Evolutionary conservation across 2,797 vertebrate species (phyloP), one percentile per base, ranked within the genome.

Genomic region (Hyperoplus immaculatus): DNA sequence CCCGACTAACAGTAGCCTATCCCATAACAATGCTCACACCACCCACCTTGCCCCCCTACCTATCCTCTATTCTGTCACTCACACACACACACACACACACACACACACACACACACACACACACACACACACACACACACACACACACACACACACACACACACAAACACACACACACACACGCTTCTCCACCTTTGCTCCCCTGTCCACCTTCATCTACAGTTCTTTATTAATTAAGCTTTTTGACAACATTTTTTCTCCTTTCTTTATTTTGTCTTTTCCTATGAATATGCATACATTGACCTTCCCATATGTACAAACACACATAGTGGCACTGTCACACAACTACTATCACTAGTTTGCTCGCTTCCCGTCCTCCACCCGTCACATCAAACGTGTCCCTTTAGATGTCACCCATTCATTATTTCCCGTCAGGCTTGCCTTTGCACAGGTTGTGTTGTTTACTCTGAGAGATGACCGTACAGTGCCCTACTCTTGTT

Each of bases 1-100:
- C 75, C 70, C 80, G 1, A 58, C 81, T 85, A 91, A 91, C 88
- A 92, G 91, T 83, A 89, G 89, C 69, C 81, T 83, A 71, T 81
- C 86, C 84, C 81, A 65, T 85, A 65, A 86, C 83, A 82, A 57
- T 73, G 58, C 69, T 68, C 69, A 64, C 80, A 72, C 80, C 79
- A 77, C 86, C 87, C 87, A 87, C 81, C 85, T 51, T 51, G 55
- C 64, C 74, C 81, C 81, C 86, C 81, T 71, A 77, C 85, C 79
- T 83, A 43, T 80, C 66, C 72, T 84, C 78, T 71, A 5, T 83
- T 72, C 72, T 84, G 57, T 87, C 78, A 74, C 56, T 41, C 60
- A 54, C 79, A 58, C 62, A 53, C 69, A 66, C 79, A 18, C 36
- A 50, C 58, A 41, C 75, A 11, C 60, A 61, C 69, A 39, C 74